phyloP scores from a whole-genome alignment of 2,113 vertebrate genomes.

The Pseudorectes ferrugineus region DNA sequence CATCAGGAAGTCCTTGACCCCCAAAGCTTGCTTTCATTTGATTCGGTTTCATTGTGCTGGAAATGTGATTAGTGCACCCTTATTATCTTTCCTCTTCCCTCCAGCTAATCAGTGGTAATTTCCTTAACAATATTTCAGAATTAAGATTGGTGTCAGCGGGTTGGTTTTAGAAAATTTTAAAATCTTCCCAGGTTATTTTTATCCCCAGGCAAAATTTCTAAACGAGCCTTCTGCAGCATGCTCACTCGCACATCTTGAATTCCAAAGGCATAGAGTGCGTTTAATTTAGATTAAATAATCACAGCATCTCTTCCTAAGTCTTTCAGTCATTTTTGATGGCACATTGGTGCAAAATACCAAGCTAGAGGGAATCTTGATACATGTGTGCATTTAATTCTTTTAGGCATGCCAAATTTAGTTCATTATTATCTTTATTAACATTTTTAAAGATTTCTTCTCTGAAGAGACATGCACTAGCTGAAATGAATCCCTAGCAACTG shows the following conservation, averaged over 20 bases:
- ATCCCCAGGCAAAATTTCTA: slow-evolving; percentile 21
- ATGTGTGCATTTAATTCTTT: slow-evolving; percentile 5
- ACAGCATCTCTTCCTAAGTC: background rate
- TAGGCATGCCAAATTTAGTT: slow-evolving; percentile 8
- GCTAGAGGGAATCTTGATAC: background rate
- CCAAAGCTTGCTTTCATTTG: background rate
- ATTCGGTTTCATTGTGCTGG: background rate
- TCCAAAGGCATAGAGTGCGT: background rate
- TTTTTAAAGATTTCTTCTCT: background rate
- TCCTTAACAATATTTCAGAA: slow-evolving; percentile 41
- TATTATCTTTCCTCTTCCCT: slow-evolving; percentile 14
- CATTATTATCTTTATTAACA: slow-evolving; percentile 24
- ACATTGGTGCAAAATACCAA: slow-evolving; percentile 6
- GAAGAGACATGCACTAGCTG: background rate
- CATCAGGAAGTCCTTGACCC: slow-evolving; percentile 2
- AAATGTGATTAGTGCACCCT: slow-evolving; percentile 22
- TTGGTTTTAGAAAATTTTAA: slow-evolving; percentile 46
- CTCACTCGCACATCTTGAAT: background rate
- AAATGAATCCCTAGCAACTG: slow-evolving; percentile 29
- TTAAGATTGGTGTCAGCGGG: slow-evolving; percentile 36
- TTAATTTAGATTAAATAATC: slow-evolving; percentile 20
- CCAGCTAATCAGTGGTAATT: slow-evolving; percentile 39
- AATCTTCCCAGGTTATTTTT: slow-evolving; percentile 51
- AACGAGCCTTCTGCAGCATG: background rate
- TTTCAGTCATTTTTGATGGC: background rate